A percentile compares a stretch with the other conserved stretches of the same genome.
phyloP scores from a whole-genome alignment of 1,140 invertebrate genomes.

The Monomorium pharaonis region DNA sequence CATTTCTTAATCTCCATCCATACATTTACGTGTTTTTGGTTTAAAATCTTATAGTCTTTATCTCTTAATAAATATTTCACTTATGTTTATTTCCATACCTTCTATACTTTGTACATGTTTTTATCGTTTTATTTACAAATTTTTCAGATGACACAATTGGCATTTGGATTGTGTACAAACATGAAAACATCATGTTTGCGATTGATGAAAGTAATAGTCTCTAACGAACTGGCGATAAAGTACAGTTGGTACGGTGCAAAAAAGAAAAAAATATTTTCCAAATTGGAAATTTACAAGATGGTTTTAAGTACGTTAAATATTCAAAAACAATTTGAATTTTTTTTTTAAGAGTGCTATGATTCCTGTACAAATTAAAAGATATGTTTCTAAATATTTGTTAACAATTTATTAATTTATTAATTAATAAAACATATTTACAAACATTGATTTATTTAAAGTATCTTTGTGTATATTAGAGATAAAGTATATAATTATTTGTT shows the following conservation, averaged over 20 bases:
- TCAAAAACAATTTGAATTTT: not conserved
- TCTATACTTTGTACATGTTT: not conserved
- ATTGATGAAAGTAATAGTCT: not conserved
- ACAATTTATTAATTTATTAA: no score
- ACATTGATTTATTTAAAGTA: no score
- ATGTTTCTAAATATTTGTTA: slow-evolving; percentile 8
- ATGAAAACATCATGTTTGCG: not conserved
- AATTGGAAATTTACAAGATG: not conserved
- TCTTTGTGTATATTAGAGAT: no score
- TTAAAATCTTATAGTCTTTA: no score
- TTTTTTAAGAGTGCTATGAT: not conserved
- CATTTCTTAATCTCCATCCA: no score
- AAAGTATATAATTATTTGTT: no score
- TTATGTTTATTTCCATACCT: no score
- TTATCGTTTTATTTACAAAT: not conserved
- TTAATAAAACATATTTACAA: no score
- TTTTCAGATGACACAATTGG: not conserved
- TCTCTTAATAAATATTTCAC: no score
- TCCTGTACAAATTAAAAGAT: not conserved
- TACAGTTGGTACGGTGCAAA: not conserved
- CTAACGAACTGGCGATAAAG: not conserved
- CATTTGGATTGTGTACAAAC: not conserved
- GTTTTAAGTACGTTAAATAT: not conserved
- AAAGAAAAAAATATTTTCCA: not conserved
- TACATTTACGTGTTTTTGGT: no score